Conservation (phyloP, 1,140 invertebrate genomes). For the Drosophila sechellia region DNA sequence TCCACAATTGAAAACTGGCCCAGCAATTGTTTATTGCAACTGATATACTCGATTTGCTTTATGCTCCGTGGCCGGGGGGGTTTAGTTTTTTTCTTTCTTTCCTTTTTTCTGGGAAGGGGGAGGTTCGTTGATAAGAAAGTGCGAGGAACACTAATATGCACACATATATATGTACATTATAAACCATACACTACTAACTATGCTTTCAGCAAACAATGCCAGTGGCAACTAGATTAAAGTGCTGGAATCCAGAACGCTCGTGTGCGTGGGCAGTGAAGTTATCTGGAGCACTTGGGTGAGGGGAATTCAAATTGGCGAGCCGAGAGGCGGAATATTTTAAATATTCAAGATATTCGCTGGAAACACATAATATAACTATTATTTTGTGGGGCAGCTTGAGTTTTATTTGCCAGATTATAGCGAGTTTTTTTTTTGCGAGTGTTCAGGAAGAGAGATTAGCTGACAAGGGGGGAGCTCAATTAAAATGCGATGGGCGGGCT, state of each 20-base stretch:
- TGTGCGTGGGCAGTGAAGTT: conserved; percentile 38
- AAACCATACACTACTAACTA: conserved; percentile 4
- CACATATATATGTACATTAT: background rate
- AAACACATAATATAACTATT: too few relatives aligned
- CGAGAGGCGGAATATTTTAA: background rate
- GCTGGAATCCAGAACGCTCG: conserved; percentile 12
- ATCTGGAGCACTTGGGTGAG: conserved; percentile 20
- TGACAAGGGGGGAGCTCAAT: background rate
- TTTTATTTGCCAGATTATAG: background rate
- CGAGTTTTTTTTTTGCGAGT: background rate
- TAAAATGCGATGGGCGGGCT: conserved; percentile 11
- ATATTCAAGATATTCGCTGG: background rate
- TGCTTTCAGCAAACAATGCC: conserved; percentile 25
- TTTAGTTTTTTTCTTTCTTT: too few relatives aligned
- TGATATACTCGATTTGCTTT: conserved; percentile 19
- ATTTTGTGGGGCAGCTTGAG: too few relatives aligned
- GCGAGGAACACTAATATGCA: background rate
- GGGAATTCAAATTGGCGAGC: background rate
- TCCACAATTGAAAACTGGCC: conserved; percentile 24
- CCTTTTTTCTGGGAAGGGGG: background rate
- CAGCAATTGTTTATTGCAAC: conserved; percentile 44
- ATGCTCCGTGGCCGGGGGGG: conserved; percentile 2
- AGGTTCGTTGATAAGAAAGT: conserved; percentile 17
- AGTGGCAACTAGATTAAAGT: conserved; percentile 41
- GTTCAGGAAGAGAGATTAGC: background rate